Evolutionary conservation across 2,113 vertebrate genomes (phyloP).

Genomic region (Myxocyprinus asiaticus): DNA sequence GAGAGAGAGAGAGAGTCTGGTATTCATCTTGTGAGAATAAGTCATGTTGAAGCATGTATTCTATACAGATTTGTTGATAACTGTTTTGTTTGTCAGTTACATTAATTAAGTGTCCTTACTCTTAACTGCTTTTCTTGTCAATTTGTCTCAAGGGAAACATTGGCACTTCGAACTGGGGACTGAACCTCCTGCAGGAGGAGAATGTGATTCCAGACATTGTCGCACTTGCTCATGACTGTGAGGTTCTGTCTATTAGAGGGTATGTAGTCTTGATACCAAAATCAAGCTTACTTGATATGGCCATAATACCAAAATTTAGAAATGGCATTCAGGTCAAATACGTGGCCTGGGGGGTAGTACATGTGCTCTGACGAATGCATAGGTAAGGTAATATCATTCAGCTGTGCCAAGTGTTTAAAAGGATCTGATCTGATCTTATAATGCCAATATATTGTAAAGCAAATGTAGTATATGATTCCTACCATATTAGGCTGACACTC

Average conservation of each 20-base stretch:
- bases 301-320: neutral
- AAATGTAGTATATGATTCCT: neutral
- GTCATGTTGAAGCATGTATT: neutral
- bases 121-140: neutral
- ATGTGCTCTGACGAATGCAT: neutral
- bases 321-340: neutral
- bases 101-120: neutral
- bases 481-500: neutral
- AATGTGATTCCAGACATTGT: conserved; percentile 96
- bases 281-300: neutral
- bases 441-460: neutral
- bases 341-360: neutral
- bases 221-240: conserved; percentile 89
- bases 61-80: neutral
- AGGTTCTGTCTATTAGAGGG: conserved; percentile 95
- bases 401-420: no score
- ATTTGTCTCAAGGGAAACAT: conserved; percentile 87
- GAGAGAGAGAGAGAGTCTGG: neutral
- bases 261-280: conserved; percentile 62
- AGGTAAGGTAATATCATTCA: no score
- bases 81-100: neutral
- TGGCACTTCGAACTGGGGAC: conserved; percentile 97
- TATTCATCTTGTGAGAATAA: neutral
- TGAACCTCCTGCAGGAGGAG: conserved; percentile 97
- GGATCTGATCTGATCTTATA: no score